Conservation (phyloP, 2,888 invertebrate genomes). For the Pyrrhosoma nymphula region DNA sequence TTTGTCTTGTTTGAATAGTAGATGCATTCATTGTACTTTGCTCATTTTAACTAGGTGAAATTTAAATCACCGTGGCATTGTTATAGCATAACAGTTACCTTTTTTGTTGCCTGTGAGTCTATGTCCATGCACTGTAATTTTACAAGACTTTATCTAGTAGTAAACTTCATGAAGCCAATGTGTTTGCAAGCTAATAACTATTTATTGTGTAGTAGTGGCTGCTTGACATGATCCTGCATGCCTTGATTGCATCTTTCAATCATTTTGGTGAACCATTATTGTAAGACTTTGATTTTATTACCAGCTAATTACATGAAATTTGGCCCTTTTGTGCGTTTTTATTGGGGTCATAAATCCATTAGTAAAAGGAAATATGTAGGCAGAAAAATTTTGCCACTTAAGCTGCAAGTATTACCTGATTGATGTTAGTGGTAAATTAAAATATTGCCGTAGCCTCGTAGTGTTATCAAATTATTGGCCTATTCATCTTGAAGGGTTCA, state of each 20-base stretch:
- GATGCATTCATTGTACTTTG: no score
- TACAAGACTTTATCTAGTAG: neutral
- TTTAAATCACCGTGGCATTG: neutral
- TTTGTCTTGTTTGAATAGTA: neutral
- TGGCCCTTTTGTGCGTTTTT: neutral
- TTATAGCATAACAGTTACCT: neutral
- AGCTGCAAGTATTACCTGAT: no score
- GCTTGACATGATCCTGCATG: neutral
- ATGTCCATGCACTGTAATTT: neutral
- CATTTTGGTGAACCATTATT: neutral
- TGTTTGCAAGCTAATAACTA: neutral
- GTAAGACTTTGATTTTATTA: neutral
- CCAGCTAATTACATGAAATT: neutral
- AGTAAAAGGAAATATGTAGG: neutral
- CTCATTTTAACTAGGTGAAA: no score
- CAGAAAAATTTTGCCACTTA: no score
- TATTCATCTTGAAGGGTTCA: no score
- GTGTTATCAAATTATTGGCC: no score
- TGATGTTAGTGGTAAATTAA: no score
- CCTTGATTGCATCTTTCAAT: neutral
- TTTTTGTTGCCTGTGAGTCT: neutral
- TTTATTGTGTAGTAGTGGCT: neutral
- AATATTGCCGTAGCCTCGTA: no score
- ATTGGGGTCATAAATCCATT: neutral
- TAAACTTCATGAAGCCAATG: neutral